Base-by-base conservation (phyloP, 2,797 vertebrate species). In the Danio aesculapii region DNA sequence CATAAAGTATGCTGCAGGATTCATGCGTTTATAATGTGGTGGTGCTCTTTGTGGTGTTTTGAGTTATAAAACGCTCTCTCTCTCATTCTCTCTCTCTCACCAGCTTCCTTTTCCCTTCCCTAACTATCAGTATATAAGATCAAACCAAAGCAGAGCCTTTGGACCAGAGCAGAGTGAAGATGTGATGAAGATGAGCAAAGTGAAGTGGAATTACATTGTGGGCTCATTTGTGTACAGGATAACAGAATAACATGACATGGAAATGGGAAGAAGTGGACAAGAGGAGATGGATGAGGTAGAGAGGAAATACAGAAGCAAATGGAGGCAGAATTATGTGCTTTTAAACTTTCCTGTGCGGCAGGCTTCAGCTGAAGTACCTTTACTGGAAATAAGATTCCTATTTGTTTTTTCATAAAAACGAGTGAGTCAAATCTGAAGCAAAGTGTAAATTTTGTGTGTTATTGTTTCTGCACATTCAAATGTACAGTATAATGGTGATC, bases 41-140 rank as follows among this genome's bases (percentile, higher is more conserved):
- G 49, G 69, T 75, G 83, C 73, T 39, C 62, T 52, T 74, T 75
- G 69, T 78, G 77, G 86, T 86, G 86, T 87, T 74, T 30, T 85
- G 83, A 81, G 82, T 83, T 77, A 58, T 8, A 49, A 86, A 84
- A 87, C 86, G 44, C 83, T 81, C 50, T 53, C 50, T 80, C 62
- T 69, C 75, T 58, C 74, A 30, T 30, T 72, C 80, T 86, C 82
- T 83, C 81, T 81, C 67, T 83, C 66, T 75, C 66, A 50, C 19
- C 74, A 55, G 19, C 70, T 72, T 10, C 64, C 67, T 77, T 62
- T 61, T 47, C 58, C 66, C 73, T 61, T 69, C 66, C 58, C 66
- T 76, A 71, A 52, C 21, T 64, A 44, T 30, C 9, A n/a, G 30
- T 5, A 43, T 14, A 41, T 2, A 19, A 10, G 8, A 12, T 63